phyloP scores from a whole-genome alignment of 2,888 invertebrate species.

The Entomobrya multifasciata region DNA sequence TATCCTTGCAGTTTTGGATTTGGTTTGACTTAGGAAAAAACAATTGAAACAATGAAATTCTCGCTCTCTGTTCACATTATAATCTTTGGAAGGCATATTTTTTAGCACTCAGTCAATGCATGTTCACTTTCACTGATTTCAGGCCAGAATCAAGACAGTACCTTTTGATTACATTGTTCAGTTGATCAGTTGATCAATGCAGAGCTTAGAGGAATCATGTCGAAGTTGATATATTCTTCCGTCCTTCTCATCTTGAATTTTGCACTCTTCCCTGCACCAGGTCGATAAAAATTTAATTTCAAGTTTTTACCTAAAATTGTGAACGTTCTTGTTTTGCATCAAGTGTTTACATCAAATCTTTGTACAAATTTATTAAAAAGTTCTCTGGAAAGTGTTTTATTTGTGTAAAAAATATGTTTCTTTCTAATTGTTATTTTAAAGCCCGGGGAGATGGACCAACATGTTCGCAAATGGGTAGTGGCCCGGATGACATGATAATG shows the following conservation, averaged over 20 bases:
- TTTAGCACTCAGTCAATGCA: neutral
- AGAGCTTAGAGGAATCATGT: slow-evolving; percentile 61
- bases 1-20: neutral
- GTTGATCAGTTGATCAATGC: slow-evolving; percentile 65
- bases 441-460: slow-evolving; percentile 68
- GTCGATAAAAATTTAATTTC: neutral
- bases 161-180: slow-evolving; percentile 34
- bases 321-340: neutral
- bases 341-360: neutral
- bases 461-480: slow-evolving; percentile 69
- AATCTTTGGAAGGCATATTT: slow-evolving; percentile 21
- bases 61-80: slow-evolving; percentile 8
- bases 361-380: neutral
- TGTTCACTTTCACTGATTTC: slow-evolving; percentile 62
- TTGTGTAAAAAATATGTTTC: neutral
- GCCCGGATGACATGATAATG: slow-evolving; percentile 74
- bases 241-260: slow-evolving; percentile 31
- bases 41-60: slow-evolving; percentile 21
- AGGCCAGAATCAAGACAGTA: slow-evolving; percentile 1
- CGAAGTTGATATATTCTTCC: slow-evolving; percentile 53
- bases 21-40: slow-evolving; percentile 4
- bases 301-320: slow-evolving; percentile 20
- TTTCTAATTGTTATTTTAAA: slow-evolving; percentile 19
- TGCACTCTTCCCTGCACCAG: slow-evolving; percentile 63
- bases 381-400: neutral